Evolutionary conservation across 2,888 invertebrate genomes (phyloP).

Genomic region (Chesias legatella): DNA sequence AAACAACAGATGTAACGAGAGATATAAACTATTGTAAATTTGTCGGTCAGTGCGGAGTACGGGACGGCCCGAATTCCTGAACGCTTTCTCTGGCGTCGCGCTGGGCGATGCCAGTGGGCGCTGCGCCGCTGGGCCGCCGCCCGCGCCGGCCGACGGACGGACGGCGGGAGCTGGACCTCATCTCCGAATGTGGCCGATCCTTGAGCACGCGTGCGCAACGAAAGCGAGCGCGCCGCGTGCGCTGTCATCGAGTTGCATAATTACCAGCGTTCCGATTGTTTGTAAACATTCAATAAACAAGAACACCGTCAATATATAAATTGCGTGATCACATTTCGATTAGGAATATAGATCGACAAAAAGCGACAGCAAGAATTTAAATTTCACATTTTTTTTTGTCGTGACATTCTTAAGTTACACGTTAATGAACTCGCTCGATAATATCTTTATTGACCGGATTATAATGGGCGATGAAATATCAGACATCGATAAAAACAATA

Average conservation of each 20-base stretch:
- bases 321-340: conserved; percentile 66
- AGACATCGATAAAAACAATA: conserved; percentile 11
- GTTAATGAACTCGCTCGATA: conserved; percentile 32
- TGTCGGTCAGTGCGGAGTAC: conserved; percentile 40
- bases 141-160: conserved; percentile 24
- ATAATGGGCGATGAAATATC: conserved; percentile 15
- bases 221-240: conserved; percentile 69
- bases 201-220: conserved; percentile 44
- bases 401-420: conserved; percentile 29
- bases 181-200: conserved; percentile 9
- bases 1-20: conserved; percentile 18
- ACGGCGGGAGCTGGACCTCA: conserved; percentile 20
- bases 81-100: conserved; percentile 70
- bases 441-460: conserved; percentile 25
- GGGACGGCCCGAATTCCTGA: conserved; percentile 72
- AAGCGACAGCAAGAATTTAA: conserved; percentile 33
- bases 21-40: conserved; percentile 35
- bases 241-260: conserved; percentile 76
- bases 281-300: conserved; percentile 71
- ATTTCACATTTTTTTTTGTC: conserved; percentile 38
- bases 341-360: conserved; percentile 38
- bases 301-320: conserved; percentile 47
- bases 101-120: conserved; percentile 26
- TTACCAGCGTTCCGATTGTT: conserved; percentile 73
- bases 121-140: conserved; percentile 12